phyloP scores from a whole-genome alignment of 2,113 vertebrate genomes.

The Onychostruthus taczanowskii region DNA sequence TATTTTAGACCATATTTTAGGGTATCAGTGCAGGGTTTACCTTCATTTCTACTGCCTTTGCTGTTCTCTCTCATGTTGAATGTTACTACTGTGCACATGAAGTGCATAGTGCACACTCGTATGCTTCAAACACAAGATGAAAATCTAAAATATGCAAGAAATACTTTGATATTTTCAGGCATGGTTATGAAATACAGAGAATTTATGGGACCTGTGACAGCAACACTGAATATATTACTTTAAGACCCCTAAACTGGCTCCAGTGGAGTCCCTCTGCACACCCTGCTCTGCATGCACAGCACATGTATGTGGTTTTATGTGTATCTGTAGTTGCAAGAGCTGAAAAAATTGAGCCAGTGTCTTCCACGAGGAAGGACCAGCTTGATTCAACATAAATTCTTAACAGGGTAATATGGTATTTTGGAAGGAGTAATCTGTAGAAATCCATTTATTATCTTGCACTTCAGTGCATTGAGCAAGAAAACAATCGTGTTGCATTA shows the following conservation, averaged over 20 bases:
- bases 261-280: not conserved
- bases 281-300: not conserved
- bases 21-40: not conserved
- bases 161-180: not conserved
- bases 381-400: not conserved
- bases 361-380: not conserved
- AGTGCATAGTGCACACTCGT: rapidly evolving
- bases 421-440: not conserved
- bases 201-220: not conserved
- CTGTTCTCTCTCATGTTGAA: not conserved
- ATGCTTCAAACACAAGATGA: not conserved
- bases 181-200: not conserved
- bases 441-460: not conserved
- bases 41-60: not conserved
- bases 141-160: not conserved
- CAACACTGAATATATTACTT: not conserved
- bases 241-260: not conserved
- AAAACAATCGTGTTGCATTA: not conserved
- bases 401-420: not conserved
- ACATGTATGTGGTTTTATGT: not conserved
- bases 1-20: not conserved
- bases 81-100: not conserved
- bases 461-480: not conserved
- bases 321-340: not conserved
- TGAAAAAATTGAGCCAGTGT: not conserved